Evolutionary conservation across 2,797 vertebrate species (phyloP).

Genomic region (Chloroceryle amazona): DNA sequence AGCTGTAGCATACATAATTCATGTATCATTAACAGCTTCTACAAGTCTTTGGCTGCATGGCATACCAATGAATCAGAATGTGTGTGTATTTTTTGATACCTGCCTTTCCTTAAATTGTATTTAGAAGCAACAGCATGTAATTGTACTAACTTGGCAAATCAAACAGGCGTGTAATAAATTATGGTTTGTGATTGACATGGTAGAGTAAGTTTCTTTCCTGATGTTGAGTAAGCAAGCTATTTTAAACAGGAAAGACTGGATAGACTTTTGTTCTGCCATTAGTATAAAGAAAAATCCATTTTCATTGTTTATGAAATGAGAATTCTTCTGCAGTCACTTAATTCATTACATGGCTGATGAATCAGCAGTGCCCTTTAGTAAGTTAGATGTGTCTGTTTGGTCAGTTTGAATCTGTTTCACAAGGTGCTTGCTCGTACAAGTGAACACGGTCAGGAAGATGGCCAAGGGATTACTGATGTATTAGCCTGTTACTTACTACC

Average conservation of each 20-base stretch:
- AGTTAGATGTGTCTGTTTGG: rapidly evolving
- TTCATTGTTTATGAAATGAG: neutral
- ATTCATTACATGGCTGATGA: neutral
- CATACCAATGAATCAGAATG: slow-evolving; percentile 67
- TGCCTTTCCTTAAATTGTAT: slow-evolving; percentile 59
- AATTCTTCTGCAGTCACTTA: neutral
- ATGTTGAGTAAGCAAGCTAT: neutral
- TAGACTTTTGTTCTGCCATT: neutral
- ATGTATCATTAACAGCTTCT: slow-evolving; percentile 73
- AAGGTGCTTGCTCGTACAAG: neutral
- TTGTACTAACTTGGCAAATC: slow-evolving; percentile 52
- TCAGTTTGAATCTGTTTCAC: neutral
- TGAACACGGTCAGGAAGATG: neutral
- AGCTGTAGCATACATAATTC: slow-evolving; percentile 77
- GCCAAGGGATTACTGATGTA: neutral
- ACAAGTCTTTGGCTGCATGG: slow-evolving; percentile 38
- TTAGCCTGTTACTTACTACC: neutral
- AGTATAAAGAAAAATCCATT: neutral
- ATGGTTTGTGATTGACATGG: slow-evolving; percentile 24
- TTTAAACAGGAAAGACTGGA: neutral
- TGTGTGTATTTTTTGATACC: slow-evolving; percentile 30
- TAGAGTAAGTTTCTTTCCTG: neutral
- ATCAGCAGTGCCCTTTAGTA: neutral
- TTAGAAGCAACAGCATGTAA: slow-evolving; percentile 47
- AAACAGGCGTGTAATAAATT: slow-evolving; percentile 48